A percentile compares a stretch with the other conserved stretches of the same genome.
Evolutionary conservation across 2,797 vertebrate genomes (phyloP).

Genomic region (Ceryle rudis): DNA sequence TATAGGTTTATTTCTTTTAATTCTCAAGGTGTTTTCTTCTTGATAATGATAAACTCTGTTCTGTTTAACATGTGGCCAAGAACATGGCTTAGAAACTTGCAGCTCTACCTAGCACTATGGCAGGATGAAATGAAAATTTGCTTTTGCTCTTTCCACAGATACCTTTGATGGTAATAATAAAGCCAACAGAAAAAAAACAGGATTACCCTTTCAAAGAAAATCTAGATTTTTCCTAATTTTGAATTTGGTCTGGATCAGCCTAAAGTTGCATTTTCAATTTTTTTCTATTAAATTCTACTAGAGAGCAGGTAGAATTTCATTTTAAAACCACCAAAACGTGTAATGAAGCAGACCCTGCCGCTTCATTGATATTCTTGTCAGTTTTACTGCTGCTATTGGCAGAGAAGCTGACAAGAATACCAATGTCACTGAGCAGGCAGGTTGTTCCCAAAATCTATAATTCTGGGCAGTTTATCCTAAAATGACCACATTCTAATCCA

Average conservation of each 20-base stretch:
- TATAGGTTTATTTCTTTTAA: background rate
- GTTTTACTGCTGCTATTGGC: background rate
- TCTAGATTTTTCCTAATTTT: background rate
- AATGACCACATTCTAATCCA: background rate
- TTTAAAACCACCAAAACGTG: background rate
- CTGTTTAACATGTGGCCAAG: background rate
- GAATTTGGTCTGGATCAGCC: background rate
- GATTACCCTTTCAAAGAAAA: background rate
- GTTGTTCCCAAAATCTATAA: background rate
- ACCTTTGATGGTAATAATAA: background rate
- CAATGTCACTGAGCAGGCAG: background rate
- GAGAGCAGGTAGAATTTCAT: background rate
- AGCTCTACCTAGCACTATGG: background rate
- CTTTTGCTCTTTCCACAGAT: background rate
- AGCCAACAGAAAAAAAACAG: background rate
- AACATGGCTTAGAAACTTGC: background rate
- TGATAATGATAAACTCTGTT: background rate
- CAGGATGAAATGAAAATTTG: background rate
- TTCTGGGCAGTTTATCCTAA: background rate
- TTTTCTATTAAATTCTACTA: background rate
- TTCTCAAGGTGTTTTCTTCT: background rate
- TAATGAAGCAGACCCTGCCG: background rate
- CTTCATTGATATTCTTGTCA: conserved; percentile 14
- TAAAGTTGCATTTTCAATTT: background rate
- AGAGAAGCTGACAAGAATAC: conserved; percentile 14